Evolutionary conservation across 2,113 vertebrate species (phyloP).

Genomic region (Leptobrachium ailaonicum): DNA sequence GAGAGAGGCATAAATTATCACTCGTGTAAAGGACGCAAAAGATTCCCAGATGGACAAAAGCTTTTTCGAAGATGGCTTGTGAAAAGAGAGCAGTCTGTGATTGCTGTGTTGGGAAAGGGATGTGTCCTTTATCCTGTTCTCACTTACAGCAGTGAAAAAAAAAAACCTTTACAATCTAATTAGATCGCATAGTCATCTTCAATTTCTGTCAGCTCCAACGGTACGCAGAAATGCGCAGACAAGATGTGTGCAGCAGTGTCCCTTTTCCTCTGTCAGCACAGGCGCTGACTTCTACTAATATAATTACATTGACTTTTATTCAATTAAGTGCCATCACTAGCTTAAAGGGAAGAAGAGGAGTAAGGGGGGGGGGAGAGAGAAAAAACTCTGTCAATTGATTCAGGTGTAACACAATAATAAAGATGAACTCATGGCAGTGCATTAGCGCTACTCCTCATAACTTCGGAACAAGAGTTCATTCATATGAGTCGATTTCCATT

Average conservation of each 20-base stretch:
- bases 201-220: conserved; percentile 75
- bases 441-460: conserved; percentile 87
- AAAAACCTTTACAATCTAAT: conserved; percentile 72
- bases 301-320: conserved; percentile 97
- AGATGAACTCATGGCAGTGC: conserved; percentile 92
- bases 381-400: conserved; percentile 98
- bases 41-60: conserved; percentile 54
- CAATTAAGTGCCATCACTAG: conserved; percentile 95
- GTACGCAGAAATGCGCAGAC: conserved; percentile 75
- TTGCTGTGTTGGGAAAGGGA: conserved; percentile 64
- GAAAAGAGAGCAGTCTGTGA: conserved; percentile 56
- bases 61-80: conserved; percentile 57
- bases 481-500: conserved; percentile 81
- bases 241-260: conserved; percentile 75
- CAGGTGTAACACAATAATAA: conserved; percentile 98
- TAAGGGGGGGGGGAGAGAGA: conserved; percentile 77
- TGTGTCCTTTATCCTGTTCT: conserved; percentile 68
- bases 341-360: conserved; percentile 64
- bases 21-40: conserved; percentile 45
- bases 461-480: conserved; percentile 75
- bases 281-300: conserved; percentile 88
- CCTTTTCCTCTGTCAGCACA: conserved; percentile 92
- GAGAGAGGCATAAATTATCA: conserved; percentile 59
- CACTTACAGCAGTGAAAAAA: conserved; percentile 69
- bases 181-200: conserved; percentile 71